Evolutionary conservation across 2,888 invertebrate genomes (phyloP).

Genomic region (Syrphus vitripennis): DNA sequence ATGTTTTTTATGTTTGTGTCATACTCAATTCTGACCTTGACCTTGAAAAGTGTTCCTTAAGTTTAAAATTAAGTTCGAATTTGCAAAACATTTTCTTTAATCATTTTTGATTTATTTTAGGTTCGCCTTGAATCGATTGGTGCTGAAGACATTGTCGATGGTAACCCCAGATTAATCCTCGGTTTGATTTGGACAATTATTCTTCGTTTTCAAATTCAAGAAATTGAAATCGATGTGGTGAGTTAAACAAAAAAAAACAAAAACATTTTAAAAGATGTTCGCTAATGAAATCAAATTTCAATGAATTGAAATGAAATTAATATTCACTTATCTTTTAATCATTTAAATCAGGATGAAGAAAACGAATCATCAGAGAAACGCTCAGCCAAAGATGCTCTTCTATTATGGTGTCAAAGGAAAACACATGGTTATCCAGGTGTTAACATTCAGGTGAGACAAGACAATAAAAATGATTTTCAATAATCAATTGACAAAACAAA

Average conservation of each 20-base stretch:
- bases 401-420: conserved; percentile 99
- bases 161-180: conserved; percentile 97
- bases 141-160: conserved; percentile 99
- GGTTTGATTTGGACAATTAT: conserved; percentile 99
- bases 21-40: background rate
- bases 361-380: conserved; percentile 98
- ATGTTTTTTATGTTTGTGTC: no score
- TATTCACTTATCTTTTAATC: conserved; percentile 38
- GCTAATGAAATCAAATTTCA: background rate
- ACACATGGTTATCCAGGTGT: conserved; percentile 96
- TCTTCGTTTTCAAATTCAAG: conserved; percentile 98
- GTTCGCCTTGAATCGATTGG: conserved; percentile 98
- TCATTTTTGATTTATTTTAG: conserved; percentile 81
- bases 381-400: conserved; percentile 98
- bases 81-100: background rate
- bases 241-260: conserved; percentile 78
- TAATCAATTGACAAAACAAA: no score
- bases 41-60: background rate
- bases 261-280: background rate
- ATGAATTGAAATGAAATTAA: background rate
- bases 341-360: conserved; percentile 97
- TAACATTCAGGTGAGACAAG: conserved; percentile 84
- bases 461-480: no score
- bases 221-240: conserved; percentile 98
- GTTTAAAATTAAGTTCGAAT: background rate